Base-by-base conservation (phyloP, 1,140 invertebrate species). In the Drosophila triauraria region DNA sequence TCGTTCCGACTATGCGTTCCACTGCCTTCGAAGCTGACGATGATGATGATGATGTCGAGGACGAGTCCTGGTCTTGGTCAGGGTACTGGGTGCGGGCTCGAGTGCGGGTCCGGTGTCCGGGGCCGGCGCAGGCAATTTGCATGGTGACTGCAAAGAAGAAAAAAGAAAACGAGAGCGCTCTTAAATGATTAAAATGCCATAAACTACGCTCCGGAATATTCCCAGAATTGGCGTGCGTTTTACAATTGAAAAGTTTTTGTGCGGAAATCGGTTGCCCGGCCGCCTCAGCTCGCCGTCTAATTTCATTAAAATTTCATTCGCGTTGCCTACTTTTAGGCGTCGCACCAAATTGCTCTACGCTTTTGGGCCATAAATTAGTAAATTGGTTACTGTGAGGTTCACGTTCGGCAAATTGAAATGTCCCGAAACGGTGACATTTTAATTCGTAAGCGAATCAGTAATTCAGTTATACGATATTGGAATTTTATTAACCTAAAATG, bases 161-260 rank as follows among this genome's bases (percentile, higher is more conserved):
- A 25, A 35, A 12, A 9, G 8, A n/a, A 0, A 53, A 7, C 53
- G 6, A 40, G 75, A 80, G 80, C 80, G 62, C 71, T 78, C 64
- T 88, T 80, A 84, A 88, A 88, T 87, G 84, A 88, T 87, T 87
- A 88, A 87, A 87, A 87, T 70, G 84, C 84, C 80, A 84, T 87
- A 88, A 87, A 87, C 84, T 88, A 80, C 70, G 68, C 20, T 10
- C 9, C 20, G 56, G 53, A 54, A 54, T 43, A 50, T 17, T 42
- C 61, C 42, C 23, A 12, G 25, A 69, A 71, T 71, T 43, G 35
- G 58, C 30, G 43, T 42, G 60, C 65, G 48, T 81, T 85, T 71
- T 53, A 77, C 75, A 77, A 77, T 77, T 77, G 74, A 77, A 77
- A 77, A 77, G 64, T 74, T 74, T 68, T 44, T 54, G 53, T 68